A percentile compares a stretch with the other conserved stretches of the same genome.
phyloP scores from a whole-genome alignment of 2,888 invertebrate species.

The Cancer borealis region DNA sequence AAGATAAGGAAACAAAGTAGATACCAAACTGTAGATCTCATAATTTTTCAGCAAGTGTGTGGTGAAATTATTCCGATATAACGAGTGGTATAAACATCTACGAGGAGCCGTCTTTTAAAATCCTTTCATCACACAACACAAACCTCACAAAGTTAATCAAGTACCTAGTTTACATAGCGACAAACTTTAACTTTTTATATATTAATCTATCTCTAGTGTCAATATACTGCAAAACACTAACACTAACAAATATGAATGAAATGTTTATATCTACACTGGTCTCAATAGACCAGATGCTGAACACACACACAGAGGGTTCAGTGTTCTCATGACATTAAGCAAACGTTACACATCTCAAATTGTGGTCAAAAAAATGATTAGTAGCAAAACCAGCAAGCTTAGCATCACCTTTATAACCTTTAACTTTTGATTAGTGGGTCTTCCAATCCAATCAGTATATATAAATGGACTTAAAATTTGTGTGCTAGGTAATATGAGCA shows the following conservation, averaged over 20 bases:
- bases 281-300: not conserved
- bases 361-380: not conserved
- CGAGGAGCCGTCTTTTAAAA: not conserved
- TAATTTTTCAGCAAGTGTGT: no score
- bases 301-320: not conserved
- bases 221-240: no score
- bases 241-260: not conserved
- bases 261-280: not conserved
- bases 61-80: not conserved
- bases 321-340: not conserved
- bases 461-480: not conserved
- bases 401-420: constrained; percentile 18
- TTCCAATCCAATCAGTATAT: not conserved
- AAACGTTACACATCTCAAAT: not conserved
- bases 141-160: not conserved
- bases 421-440: not conserved
- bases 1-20: no score
- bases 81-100: not conserved
- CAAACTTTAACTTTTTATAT: not conserved
- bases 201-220: not conserved
- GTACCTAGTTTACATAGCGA: not conserved
- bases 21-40: no score
- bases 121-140: not conserved
- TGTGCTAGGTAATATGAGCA: not conserved
- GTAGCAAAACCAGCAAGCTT: constrained; percentile 1